Evolutionary conservation across 2,888 invertebrate genomes (phyloP).

Genomic region (Drosophila longiperda): DNA sequence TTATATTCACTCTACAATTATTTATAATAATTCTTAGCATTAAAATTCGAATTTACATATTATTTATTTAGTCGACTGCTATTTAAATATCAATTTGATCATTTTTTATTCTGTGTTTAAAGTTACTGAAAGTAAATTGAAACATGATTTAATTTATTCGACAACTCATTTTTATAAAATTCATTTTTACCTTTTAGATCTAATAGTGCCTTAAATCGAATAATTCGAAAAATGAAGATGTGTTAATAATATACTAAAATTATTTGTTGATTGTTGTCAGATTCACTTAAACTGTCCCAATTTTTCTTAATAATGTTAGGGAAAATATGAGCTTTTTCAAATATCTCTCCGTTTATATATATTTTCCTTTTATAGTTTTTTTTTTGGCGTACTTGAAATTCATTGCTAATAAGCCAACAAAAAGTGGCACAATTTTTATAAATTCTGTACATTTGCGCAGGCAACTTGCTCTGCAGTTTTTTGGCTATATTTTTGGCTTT

Average conservation of each 20-base stretch:
- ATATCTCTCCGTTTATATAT: neutral
- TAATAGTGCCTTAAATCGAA: neutral
- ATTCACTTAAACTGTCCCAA: neutral
- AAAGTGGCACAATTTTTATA: slow-evolving; percentile 15
- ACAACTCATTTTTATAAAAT: too few species aligned
- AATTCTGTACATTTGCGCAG: slow-evolving; percentile 12
- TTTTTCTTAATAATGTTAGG: neutral
- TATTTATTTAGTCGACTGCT: neutral
- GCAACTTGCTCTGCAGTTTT: slow-evolving; percentile 7
- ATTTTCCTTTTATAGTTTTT: neutral
- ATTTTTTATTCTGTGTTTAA: neutral
- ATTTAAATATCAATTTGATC: fast-evolving
- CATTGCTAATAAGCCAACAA: neutral
- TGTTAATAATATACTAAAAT: neutral
- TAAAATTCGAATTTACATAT: neutral
- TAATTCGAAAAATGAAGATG: too few species aligned
- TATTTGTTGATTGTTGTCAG: too few species aligned
- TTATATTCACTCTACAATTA: neutral
- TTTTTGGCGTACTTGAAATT: neutral
- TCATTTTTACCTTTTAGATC: too few species aligned
- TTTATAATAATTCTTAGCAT: neutral
- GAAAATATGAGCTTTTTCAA: neutral
- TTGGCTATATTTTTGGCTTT: slow-evolving; percentile 28
- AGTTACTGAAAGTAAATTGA: too few species aligned
- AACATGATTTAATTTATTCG: too few species aligned